Evolutionary conservation across 2,797 vertebrate genomes (phyloP).

Genomic region (Taeniopygia guttata): DNA sequence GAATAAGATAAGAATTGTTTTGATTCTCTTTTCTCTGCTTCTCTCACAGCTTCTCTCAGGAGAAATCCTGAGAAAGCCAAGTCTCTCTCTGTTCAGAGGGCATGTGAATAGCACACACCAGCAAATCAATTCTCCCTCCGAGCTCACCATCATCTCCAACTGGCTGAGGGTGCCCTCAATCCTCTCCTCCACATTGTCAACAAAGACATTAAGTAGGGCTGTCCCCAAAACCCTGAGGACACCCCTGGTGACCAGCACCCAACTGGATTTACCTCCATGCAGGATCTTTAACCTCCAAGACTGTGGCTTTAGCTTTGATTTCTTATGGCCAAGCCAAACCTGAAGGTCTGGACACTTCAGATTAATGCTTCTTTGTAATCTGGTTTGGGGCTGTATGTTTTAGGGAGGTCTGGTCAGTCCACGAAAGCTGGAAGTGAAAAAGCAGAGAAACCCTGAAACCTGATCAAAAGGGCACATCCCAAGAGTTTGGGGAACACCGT

Average conservation of each 20-base stretch:
- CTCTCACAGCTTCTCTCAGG: no score
- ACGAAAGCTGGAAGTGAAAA: not conserved
- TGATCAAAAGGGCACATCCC: not conserved
- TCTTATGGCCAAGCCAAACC: not conserved
- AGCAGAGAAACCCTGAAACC: not conserved
- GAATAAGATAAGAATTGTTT: no score
- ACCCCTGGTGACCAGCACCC: not conserved
- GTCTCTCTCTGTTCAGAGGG: no score
- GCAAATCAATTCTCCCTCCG: not conserved
- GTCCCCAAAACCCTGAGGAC: not conserved
- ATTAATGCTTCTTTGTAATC: not conserved
- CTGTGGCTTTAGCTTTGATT: not conserved
- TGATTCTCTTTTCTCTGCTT: no score
- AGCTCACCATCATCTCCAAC: not conserved
- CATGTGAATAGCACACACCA: not conserved
- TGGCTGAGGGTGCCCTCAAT: not conserved
- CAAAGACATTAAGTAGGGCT: not conserved
- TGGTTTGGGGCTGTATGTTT: not conserved
- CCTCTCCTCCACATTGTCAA: accelerated
- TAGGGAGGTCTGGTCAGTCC: not conserved
- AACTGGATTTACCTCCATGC: not conserved
- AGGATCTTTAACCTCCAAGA: not conserved
- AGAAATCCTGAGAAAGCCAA: no score
- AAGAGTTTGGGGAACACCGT: accelerated
- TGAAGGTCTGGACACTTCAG: not conserved